phyloP scores from a whole-genome alignment of 2,888 invertebrate genomes.

The Chloromyia formosa region DNA sequence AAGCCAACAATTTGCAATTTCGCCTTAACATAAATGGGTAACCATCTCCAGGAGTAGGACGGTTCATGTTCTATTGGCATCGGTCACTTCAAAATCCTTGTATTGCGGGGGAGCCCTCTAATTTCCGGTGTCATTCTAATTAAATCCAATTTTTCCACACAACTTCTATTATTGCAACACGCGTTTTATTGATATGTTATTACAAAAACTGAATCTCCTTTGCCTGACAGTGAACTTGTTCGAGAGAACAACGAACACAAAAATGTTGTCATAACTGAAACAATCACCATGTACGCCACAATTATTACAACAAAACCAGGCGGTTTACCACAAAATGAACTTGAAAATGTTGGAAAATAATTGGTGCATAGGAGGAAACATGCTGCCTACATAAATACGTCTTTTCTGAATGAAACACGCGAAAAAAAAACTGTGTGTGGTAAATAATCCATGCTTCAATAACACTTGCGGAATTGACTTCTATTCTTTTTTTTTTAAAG shows the following conservation, averaged over 20 bases:
- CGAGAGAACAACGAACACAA: neutral
- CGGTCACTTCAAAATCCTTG: too few species aligned
- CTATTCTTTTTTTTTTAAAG: neutral
- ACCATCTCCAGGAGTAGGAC: too few species aligned
- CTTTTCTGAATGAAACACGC: too few species aligned
- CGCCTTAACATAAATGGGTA: too few species aligned
- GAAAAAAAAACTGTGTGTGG: neutral
- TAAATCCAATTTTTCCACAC: too few species aligned
- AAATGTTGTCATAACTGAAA: neutral
- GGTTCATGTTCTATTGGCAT: too few species aligned
- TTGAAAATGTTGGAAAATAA: slow-evolving; percentile 21
- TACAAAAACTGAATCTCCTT: too few species aligned
- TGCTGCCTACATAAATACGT: neutral
- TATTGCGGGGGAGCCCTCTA: too few species aligned
- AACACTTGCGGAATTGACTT: slow-evolving; percentile 15
- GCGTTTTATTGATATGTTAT: too few species aligned
- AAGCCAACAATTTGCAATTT: too few species aligned
- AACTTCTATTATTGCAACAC: too few species aligned
- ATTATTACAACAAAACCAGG: neutral
- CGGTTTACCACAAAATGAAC: slow-evolving; percentile 19
- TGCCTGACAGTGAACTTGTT: slow-evolving; percentile 24
- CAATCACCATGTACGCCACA: neutral
- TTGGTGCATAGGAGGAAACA: slow-evolving; percentile 9
- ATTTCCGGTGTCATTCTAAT: too few species aligned
- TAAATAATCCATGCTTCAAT: slow-evolving; percentile 30